A percentile compares a stretch with the other conserved stretches of the same genome.
These are phyloP conservation scores for Platyscapa corneri DNA, from an alignment of 1,140 invertebrate species.

Conservation along the genomic window DNA sequence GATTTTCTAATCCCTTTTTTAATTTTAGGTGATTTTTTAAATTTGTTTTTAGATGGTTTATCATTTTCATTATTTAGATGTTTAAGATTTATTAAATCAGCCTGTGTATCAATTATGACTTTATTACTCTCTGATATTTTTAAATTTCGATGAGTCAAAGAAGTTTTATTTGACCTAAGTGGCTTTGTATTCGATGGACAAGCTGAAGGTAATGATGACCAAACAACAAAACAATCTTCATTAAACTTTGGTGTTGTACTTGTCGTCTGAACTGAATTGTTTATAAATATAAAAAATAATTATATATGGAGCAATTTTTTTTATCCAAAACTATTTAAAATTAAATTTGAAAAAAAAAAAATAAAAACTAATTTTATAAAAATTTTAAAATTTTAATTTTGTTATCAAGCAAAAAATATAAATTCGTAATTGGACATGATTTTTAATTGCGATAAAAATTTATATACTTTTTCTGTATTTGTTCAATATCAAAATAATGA, in stretches of 20 bases:
- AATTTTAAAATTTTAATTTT: no score
- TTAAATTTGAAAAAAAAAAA: no score
- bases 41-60: not conserved
- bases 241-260: conserved; percentile 9
- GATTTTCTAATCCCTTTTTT: not conserved
- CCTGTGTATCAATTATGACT: conserved; percentile 25
- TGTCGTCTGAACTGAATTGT: conserved; percentile 18
- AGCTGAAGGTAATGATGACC: conserved; percentile 38
- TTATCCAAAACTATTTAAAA: no score
- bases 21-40: conserved; percentile 23
- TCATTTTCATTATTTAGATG: conserved; percentile 46
- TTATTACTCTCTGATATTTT: conserved; percentile 27
- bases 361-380: no score
- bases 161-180: not conserved
- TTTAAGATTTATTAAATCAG: conserved; percentile 12
- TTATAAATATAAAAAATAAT: conserved; percentile 4
- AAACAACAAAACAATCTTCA: conserved; percentile 48
- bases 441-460: no score
- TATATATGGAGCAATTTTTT: not conserved
- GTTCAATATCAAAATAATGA: no score
- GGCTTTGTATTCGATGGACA: conserved; percentile 11
- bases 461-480: no score
- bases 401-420: no score
- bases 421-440: no score
- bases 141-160: not conserved